phyloP scores from a whole-genome alignment of 2,797 vertebrate species.

The Danionella dracula region DNA sequence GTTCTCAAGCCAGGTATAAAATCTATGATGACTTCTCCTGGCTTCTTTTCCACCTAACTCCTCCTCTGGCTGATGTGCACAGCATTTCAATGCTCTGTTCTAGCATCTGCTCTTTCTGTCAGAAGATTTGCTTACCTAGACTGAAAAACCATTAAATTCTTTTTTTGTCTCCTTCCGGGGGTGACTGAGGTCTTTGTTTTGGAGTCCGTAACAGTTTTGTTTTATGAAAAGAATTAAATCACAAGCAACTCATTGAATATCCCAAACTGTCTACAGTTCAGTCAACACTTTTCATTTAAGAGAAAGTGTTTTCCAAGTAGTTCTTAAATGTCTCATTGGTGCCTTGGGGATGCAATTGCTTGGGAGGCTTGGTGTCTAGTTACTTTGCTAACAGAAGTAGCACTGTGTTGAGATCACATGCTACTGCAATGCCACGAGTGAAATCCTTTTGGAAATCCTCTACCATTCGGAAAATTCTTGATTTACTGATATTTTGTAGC shows the following conservation, averaged over 20 bases:
- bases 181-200: conserved; percentile 29
- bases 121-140: conserved; percentile 32
- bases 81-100: conserved; percentile 47
- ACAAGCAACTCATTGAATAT: background rate
- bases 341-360: background rate
- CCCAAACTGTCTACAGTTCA: conserved; percentile 1
- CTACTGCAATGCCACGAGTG: background rate
- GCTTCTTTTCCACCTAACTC: conserved; percentile 36
- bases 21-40: conserved; percentile 24
- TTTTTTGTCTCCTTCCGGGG: conserved; percentile 23
- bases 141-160: conserved; percentile 34
- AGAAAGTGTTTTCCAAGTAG: conserved; percentile 14
- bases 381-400: conserved; percentile 9
- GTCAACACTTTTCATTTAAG: too few species aligned
- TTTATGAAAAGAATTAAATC: conserved; percentile 7
- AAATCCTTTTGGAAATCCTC: conserved; percentile 10
- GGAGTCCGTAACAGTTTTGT: conserved; percentile 14
- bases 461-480: background rate
- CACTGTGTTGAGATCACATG: background rate
- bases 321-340: background rate
- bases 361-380: conserved; percentile 10
- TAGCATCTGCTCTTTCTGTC: conserved; percentile 43
- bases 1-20: conserved; percentile 25
- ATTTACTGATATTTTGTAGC: conserved; percentile 1
- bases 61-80: conserved; percentile 27